phyloP scores from a whole-genome alignment of 2,797 vertebrate species.

The Pagetopsis macropterus region DNA sequence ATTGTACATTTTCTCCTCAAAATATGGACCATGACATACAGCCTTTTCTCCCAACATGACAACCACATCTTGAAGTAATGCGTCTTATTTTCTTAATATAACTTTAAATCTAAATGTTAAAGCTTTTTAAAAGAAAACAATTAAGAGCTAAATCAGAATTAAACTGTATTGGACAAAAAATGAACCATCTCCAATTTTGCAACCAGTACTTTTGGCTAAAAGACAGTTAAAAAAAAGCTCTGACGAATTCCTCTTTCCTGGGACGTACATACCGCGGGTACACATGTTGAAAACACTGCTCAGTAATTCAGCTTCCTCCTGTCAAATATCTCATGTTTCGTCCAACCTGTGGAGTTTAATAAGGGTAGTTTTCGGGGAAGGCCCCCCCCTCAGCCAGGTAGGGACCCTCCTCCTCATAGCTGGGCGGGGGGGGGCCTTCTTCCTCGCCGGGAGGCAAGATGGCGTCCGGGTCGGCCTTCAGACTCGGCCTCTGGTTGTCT shows the following conservation, averaged over 20 bases:
- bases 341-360: conserved; percentile 75
- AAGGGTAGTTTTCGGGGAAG: conserved; percentile 88
- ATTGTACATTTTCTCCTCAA: background rate
- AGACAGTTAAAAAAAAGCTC: background rate
- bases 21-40: background rate
- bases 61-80: background rate
- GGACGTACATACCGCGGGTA: background rate
- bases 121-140: background rate
- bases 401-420: conserved; percentile 87
- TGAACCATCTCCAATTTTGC: background rate
- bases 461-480: conserved; percentile 89
- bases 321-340: background rate
- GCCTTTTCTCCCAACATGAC: background rate
- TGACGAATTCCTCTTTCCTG: background rate
- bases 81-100: background rate
- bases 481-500: conserved; percentile 91
- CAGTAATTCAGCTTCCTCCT: conserved; percentile 33
- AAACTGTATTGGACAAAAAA: background rate
- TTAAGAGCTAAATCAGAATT: conserved; percentile 4
- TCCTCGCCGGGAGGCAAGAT: conserved; percentile 81
- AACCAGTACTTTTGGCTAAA: conserved; percentile 10
- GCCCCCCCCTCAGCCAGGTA: conserved; percentile 86
- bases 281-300: conserved; percentile 42
- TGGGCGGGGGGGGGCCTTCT: conserved; percentile 86
- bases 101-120: conserved; percentile 4